Evolutionary conservation across 2,888 invertebrate genomes (phyloP).

Genomic region (Lordiphosa fenestrarum): DNA sequence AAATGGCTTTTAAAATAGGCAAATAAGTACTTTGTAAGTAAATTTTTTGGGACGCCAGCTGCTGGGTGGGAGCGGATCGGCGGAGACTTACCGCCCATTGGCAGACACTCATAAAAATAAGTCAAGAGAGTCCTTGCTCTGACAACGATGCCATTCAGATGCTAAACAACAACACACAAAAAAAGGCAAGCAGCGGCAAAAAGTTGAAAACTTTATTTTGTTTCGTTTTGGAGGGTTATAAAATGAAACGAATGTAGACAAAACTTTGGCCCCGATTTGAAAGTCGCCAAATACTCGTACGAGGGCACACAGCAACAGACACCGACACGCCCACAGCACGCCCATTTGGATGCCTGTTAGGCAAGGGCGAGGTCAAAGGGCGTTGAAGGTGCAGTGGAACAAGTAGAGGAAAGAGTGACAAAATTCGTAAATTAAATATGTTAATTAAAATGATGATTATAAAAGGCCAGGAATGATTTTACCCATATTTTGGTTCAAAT

Average conservation of each 20-base stretch:
- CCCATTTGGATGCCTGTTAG: conserved; percentile 24
- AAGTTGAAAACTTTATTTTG: conserved; percentile 66
- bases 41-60: conserved; percentile 49
- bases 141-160: conserved; percentile 61
- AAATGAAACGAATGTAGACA: conserved; percentile 66
- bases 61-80: conserved; percentile 8
- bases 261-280: conserved; percentile 53
- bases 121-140: conserved; percentile 41
- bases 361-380: neutral
- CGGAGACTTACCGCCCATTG: conserved; percentile 34
- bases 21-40: conserved; percentile 74
- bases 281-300: conserved; percentile 50
- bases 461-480: no score
- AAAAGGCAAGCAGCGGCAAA: conserved; percentile 32
- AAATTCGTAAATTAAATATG: no score
- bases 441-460: no score
- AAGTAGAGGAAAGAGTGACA: no score
- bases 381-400: conserved; percentile 18
- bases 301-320: conserved; percentile 7
- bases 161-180: conserved; percentile 40
- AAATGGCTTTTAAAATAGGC: conserved; percentile 68
- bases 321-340: conserved; percentile 6
- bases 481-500: no score
- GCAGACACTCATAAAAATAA: conserved; percentile 55
- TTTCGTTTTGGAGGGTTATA: conserved; percentile 55